A percentile compares a stretch with the other conserved stretches of the same genome.
Conservation (phyloP, 2,888 invertebrate genomes). For the Heliconius erato region DNA sequence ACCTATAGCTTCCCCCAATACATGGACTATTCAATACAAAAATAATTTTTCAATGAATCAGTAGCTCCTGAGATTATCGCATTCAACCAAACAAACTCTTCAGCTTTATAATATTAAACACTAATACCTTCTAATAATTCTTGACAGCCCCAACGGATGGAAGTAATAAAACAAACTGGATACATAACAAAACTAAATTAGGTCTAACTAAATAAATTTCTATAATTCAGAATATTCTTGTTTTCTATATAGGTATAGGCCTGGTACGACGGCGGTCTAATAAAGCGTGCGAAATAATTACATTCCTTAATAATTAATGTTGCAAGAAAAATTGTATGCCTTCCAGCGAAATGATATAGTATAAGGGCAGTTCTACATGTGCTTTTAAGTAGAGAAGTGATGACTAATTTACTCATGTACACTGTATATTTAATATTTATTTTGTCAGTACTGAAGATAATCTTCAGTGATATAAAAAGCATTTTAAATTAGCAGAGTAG, state of each 20-base stretch:
- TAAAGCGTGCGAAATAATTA: constrained; percentile 35
- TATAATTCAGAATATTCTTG: constrained; percentile 5
- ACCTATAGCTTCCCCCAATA: too few species aligned
- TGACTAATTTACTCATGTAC: too few species aligned
- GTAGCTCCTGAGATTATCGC: too few species aligned
- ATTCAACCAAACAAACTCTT: too few species aligned
- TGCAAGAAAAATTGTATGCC: constrained; percentile 68
- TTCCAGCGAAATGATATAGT: constrained; percentile 80
- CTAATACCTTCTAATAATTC: background rate
- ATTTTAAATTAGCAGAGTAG: background rate
- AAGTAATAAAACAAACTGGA: constrained; percentile 22
- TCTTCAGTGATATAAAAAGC: background rate
- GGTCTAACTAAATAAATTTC: background rate
- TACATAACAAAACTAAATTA: constrained; percentile 3
- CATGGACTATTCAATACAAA: too few species aligned
- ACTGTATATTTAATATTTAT: background rate
- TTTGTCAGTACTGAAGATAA: background rate
- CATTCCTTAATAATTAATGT: constrained; percentile 27
- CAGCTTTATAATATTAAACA: too few species aligned
- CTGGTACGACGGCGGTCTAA: background rate
- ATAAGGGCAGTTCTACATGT: background rate
- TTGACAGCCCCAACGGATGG: background rate
- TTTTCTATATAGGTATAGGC: background rate
- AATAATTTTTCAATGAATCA: too few species aligned
- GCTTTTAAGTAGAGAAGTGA: background rate